Conservation (phyloP, 2,888 invertebrate genomes). For the Orchesella flavescens region DNA sequence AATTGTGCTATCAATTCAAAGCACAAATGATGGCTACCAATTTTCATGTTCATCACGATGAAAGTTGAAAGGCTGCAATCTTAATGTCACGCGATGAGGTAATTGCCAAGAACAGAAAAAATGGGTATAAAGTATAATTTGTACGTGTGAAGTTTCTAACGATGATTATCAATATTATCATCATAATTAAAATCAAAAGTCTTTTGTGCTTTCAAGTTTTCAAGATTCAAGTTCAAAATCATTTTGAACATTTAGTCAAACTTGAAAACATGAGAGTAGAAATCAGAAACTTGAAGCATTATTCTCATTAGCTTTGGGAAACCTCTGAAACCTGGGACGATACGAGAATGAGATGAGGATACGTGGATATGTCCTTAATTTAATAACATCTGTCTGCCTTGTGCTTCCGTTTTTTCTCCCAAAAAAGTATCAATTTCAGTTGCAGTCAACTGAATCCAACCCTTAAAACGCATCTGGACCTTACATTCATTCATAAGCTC, state of each 20-base stretch:
- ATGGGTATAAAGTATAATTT: not conserved
- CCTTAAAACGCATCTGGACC: conserved; percentile 14
- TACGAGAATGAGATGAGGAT: no score
- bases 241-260: not conserved
- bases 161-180: no score
- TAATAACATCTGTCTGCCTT: conserved; percentile 38
- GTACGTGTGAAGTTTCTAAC: no score
- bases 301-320: not conserved
- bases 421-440: conserved; percentile 59
- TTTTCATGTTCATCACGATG: conserved; percentile 13
- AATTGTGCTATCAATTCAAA: conserved; percentile 36
- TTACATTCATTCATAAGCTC: no score
- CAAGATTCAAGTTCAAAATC: not conserved
- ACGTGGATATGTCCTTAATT: no score
- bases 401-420: conserved; percentile 35
- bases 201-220: no score
- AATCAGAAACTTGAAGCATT: no score
- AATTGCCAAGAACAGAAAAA: conserved; percentile 7
- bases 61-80: conserved; percentile 25
- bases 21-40: not conserved
- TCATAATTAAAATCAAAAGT: conserved; percentile 26
- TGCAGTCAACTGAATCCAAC: conserved; percentile 4
- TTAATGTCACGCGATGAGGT: not conserved
- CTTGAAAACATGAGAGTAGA: no score
- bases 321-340: not conserved